Base-by-base conservation (phyloP, 2,888 invertebrate genomes). In the Pseudococcus jackbeardsleyi region DNA sequence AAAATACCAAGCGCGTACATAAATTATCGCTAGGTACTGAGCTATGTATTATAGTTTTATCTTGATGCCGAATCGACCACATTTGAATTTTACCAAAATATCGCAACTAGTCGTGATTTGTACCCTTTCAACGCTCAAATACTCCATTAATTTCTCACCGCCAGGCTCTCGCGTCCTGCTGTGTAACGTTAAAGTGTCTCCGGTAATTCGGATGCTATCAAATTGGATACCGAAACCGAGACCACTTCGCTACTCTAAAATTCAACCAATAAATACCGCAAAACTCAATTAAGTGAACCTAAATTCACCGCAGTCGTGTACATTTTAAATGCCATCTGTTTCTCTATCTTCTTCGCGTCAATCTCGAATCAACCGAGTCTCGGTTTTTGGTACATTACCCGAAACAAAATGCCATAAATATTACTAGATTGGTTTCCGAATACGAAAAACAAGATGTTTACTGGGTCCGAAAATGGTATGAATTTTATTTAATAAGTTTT, bases 181-280 rank as follows among this genome's bases (percentile, higher is more conserved):
- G 26, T 3, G 26, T 33, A 22, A 64, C 11, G 68, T 33, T 72
- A 7, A 72, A 72, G 33, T 72, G 12, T 22, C 68, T 22, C 11
- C 12, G 68, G 26, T 5, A 72, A 72, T 33, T 19, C 59, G 59
- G 19, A 59, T 19, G 6, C 68, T 12, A 33, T 26, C 15, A 72
- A 72, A 22, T 72, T 33, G 68, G 11, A 72, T 72, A 33, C 68
- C 68, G 26, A 72, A 72, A 59, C 59, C 33, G 68, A 72, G 68
- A 72, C 68, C 68, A 72, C 68, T 72, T 72, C 12, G 8, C 33
- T 59, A 19, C 19, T 5, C 54, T 17, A 54, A 64, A 64, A 64
- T 22, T 64, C 64, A 8, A 64, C 64, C 64, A 7, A 64, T 22
- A 8, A 64, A 64, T 64, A 64, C 64, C 64, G 12, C 64, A 64